These are phyloP conservation scores for Heliconius melpomene DNA, from an alignment of 1,140 invertebrate genomes.

Conservation along the genomic window DNA sequence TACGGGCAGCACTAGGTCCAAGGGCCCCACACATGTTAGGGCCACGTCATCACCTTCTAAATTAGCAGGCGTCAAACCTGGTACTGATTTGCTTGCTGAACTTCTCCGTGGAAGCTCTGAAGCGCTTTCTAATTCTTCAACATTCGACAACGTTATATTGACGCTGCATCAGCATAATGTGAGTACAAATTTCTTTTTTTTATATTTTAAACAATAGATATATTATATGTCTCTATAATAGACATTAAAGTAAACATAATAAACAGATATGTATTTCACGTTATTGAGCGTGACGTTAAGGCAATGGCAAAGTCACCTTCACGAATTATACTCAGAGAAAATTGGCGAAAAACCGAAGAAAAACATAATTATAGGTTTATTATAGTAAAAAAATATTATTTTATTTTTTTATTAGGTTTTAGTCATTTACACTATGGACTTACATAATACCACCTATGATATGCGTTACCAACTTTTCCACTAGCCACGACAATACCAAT, in stretches of 20 bases:
- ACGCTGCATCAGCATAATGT: slow-evolving; percentile 80
- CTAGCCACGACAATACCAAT: slow-evolving; percentile 19
- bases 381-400: background rate
- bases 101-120: slow-evolving; percentile 89
- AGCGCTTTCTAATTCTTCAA: slow-evolving; percentile 82
- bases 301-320: slow-evolving; percentile 31
- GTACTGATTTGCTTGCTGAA: slow-evolving; percentile 87
- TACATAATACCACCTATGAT: background rate
- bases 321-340: background rate
- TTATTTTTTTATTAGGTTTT: background rate
- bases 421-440: background rate
- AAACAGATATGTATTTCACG: slow-evolving; percentile 28
- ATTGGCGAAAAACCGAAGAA: background rate
- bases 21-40: slow-evolving; percentile 83
- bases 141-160: slow-evolving; percentile 77
- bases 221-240: background rate
- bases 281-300: background rate
- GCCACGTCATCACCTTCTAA: slow-evolving; percentile 91
- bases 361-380: background rate
- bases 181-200: slow-evolving; percentile 57
- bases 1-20: slow-evolving; percentile 46
- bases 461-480: background rate
- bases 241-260: background rate
- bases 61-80: slow-evolving; percentile 85
- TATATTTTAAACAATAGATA: background rate